phyloP scores from a whole-genome alignment of 2,113 vertebrate genomes.

The Phalacrocorax aristotelis region DNA sequence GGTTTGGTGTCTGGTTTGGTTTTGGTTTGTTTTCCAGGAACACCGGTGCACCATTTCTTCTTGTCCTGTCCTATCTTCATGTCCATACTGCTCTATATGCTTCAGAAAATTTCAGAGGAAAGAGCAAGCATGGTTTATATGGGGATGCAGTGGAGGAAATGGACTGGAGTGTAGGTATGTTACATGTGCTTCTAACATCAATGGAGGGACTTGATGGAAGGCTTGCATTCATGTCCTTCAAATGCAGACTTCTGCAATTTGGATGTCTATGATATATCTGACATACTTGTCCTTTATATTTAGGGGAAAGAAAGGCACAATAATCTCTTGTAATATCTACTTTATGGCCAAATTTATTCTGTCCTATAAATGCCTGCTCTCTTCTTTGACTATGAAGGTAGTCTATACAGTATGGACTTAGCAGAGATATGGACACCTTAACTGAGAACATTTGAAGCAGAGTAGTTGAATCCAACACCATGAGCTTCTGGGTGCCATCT shows the following conservation, averaged over 20 bases:
- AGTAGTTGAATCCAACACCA: neutral
- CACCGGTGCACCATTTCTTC: constrained; percentile 76
- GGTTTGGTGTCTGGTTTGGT: neutral
- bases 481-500: neutral
- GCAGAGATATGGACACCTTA: neutral
- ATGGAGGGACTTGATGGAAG: neutral
- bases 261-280: neutral
- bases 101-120: constrained; percentile 77
- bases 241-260: neutral
- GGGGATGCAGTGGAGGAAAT: constrained; percentile 88
- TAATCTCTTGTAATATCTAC: neutral
- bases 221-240: neutral
- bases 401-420: neutral
- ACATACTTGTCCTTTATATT: neutral
- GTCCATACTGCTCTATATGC: constrained; percentile 87
- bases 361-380: neutral
- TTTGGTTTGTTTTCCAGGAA: constrained; percentile 68
- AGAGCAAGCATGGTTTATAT: constrained; percentile 83
- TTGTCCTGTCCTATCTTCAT: constrained; percentile 84
- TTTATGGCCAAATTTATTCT: neutral
- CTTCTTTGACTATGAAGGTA: neutral
- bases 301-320: neutral
- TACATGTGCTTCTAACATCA: neutral
- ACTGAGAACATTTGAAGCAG: neutral
- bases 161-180: constrained; percentile 90